A percentile compares a stretch with the other conserved stretches of the same genome.
Conservation (phyloP, 2,888 invertebrate genomes). For the Nemapogon koenigi region DNA sequence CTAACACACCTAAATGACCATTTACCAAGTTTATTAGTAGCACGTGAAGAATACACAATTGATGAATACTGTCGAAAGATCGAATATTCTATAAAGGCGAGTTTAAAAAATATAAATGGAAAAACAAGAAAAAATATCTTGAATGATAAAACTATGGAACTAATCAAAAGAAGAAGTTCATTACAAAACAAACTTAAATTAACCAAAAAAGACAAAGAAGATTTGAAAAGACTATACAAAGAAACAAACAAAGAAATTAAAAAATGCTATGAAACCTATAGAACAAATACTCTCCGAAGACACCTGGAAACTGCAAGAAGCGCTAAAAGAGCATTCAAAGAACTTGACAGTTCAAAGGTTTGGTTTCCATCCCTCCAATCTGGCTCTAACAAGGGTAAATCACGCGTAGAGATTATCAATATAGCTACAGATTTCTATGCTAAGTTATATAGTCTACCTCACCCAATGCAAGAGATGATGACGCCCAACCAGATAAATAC, state of each 20-base stretch:
- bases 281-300: constrained; percentile 13
- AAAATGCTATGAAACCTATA: constrained; percentile 9
- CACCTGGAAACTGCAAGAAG: not conserved
- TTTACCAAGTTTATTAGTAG: too few species aligned
- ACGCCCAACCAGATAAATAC: not conserved
- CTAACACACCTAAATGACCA: too few species aligned
- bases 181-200: too few species aligned
- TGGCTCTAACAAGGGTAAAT: not conserved
- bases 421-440: not conserved
- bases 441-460: not conserved
- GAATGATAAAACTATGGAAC: constrained; percentile 12
- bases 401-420: too few species aligned
- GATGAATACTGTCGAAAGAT: too few species aligned
- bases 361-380: not conserved
- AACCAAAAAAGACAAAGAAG: too few species aligned
- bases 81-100: too few species aligned
- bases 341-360: not conserved
- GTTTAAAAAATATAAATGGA: too few species aligned
- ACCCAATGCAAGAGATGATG: not conserved
- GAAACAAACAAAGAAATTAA: not conserved
- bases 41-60: too few species aligned
- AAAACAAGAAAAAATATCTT: constrained; percentile 17
- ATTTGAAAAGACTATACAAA: too few species aligned
- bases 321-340: not conserved
- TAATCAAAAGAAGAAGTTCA: constrained; percentile 18